Conservation (phyloP, 1,140 invertebrate genomes). For the Drosophila truncata region DNA sequence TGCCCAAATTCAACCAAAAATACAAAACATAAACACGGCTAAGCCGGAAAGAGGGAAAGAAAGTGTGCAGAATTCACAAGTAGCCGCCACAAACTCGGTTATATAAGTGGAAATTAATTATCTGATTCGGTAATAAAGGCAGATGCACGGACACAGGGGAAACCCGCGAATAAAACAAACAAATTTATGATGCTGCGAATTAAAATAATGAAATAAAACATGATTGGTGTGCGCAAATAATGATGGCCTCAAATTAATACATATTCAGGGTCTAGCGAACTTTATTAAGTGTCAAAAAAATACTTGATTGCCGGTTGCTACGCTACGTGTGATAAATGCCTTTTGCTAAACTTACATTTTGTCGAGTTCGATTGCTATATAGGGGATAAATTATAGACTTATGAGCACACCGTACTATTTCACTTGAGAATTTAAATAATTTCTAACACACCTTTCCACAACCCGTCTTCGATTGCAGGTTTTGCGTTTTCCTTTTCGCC, state of each 20-base stretch:
- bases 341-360: slow-evolving; percentile 26
- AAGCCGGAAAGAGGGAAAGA: slow-evolving; percentile 55
- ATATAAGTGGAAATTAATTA: slow-evolving; percentile 56
- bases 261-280: slow-evolving; percentile 1
- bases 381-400: neutral
- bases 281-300: slow-evolving; percentile 5
- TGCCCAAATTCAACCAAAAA: slow-evolving; percentile 30
- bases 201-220: slow-evolving; percentile 22
- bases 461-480: slow-evolving; percentile 60
- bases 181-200: slow-evolving; percentile 26
- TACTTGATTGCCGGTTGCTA: slow-evolving; percentile 1
- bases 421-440: slow-evolving; percentile 33
- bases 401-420: neutral
- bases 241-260: slow-evolving; percentile 1
- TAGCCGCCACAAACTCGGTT: slow-evolving; percentile 28
- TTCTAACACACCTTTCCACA: slow-evolving; percentile 46
- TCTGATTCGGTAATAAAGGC: slow-evolving; percentile 52
- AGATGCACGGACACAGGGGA: slow-evolving; percentile 25
- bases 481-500: slow-evolving; percentile 71
- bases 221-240: slow-evolving; percentile 13
- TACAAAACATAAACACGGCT: slow-evolving; percentile 23
- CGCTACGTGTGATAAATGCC: slow-evolving; percentile 22
- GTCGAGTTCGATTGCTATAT: neutral
- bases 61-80: slow-evolving; percentile 63
- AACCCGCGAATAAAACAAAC: slow-evolving; percentile 24